Evolutionary conservation across 2,797 vertebrate genomes (phyloP).

Genomic region (Sylvia borin): DNA sequence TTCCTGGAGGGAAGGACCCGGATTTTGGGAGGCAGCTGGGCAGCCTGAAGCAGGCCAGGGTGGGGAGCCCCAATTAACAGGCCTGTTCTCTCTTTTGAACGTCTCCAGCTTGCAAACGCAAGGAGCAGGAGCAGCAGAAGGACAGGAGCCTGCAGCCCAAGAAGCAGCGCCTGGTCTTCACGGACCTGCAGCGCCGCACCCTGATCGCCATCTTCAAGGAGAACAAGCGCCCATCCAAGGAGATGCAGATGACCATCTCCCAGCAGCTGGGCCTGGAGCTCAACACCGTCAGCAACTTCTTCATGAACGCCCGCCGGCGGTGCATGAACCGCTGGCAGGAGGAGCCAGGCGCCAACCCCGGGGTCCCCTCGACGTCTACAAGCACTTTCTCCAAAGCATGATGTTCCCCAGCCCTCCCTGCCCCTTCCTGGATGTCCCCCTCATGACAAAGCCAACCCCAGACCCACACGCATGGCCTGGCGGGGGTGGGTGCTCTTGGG

Average conservation of each 20-base stretch:
- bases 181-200: slow-evolving; percentile 97
- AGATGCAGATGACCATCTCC: slow-evolving; percentile 99
- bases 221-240: slow-evolving; percentile 97
- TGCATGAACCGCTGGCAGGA: slow-evolving; percentile 97
- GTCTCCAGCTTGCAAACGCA: slow-evolving; percentile 92
- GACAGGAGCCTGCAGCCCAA: slow-evolving; percentile 93
- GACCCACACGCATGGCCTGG: not conserved
- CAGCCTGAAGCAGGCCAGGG: not conserved
- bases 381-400: slow-evolving; percentile 96
- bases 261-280: slow-evolving; percentile 98
- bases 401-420: slow-evolving; percentile 62
- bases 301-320: slow-evolving; percentile 97
- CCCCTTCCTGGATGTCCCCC: slow-evolving; percentile 68
- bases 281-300: slow-evolving; percentile 99
- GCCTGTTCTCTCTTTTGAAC: slow-evolving; percentile 33
- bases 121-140: slow-evolving; percentile 98
- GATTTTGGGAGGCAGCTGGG: not conserved
- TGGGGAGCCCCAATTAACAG: not conserved
- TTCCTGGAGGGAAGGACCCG: not conserved
- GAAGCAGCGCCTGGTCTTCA: slow-evolving; percentile 98
- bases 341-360: slow-evolving; percentile 86
- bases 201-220: slow-evolving; percentile 99
- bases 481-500: not conserved
- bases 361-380: slow-evolving; percentile 87
- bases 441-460: slow-evolving; percentile 53